Percentiles rank a stretch among this genome's conserved stretches.
Evolutionary conservation across 2,113 vertebrate species (phyloP).

Genomic region (Alces alces): DNA sequence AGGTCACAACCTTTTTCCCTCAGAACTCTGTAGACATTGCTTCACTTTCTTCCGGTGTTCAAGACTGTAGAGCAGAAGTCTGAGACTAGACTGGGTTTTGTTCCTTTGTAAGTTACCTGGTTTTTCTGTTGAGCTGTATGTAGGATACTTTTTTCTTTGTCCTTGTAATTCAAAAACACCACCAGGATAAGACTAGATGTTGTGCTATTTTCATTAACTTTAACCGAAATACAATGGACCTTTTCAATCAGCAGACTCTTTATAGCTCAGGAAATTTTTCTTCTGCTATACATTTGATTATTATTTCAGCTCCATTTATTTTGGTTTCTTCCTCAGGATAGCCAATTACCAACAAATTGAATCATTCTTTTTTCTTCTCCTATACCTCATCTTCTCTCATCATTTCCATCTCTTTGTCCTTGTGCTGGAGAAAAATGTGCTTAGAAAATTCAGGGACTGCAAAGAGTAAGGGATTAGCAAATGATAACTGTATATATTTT

Average conservation of each 20-base stretch:
- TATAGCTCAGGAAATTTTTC: neutral
- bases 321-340: neutral
- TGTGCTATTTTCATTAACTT: conserved; percentile 5
- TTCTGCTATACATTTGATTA: neutral
- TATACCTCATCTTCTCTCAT: neutral
- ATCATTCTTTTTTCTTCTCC: neutral
- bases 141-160: conserved; percentile 2
- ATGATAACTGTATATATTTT: neutral
- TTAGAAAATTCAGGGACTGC: neutral
- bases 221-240: neutral
- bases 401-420: neutral
- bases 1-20: neutral
- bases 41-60: neutral
- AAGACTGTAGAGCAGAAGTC: neutral
- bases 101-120: conserved; percentile 15
- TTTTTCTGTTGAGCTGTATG: conserved; percentile 3
- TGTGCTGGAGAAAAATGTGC: neutral
- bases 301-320: conserved; percentile 12
- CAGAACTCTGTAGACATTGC: neutral
- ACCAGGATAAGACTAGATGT: neutral
- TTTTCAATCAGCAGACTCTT: neutral
- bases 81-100: neutral
- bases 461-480: neutral
- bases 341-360: neutral
- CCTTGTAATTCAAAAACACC: conserved; percentile 12